Evolutionary conservation across 2,888 invertebrate species (phyloP).

Genomic region (Caenorhabditis imperialis): DNA sequence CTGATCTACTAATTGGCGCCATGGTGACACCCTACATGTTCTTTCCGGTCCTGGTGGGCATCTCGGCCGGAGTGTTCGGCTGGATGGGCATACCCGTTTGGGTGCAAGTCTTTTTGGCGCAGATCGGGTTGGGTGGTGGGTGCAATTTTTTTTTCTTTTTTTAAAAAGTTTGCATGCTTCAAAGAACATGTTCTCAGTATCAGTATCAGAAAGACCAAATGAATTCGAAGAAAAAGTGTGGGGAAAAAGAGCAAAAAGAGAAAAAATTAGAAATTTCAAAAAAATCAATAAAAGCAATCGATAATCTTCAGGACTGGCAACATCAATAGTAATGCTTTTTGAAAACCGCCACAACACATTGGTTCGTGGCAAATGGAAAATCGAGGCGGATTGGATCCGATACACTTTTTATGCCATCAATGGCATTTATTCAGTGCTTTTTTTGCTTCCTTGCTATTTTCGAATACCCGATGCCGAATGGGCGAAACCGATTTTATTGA

Average conservation of each 20-base stretch:
- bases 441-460: constrained; percentile 42
- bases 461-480: constrained; percentile 36
- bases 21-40: constrained; percentile 48
- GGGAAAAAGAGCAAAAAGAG: background rate
- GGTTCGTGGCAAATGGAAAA: constrained; percentile 48
- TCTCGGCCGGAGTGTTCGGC: constrained; percentile 37
- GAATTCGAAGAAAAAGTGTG: too few relatives aligned
- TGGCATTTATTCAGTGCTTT: constrained; percentile 35
- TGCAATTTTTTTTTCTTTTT: too few relatives aligned
- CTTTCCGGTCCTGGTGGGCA: constrained; percentile 48
- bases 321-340: constrained; percentile 47
- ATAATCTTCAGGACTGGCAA: constrained; percentile 33
- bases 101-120: constrained; percentile 48
- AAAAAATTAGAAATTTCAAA: background rate
- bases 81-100: constrained; percentile 31
- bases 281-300: background rate
- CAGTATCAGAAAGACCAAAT: too few relatives aligned
- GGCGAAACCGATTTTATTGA: constrained; percentile 38
- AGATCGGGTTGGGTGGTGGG: constrained; percentile 47
- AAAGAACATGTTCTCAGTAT: too few relatives aligned
- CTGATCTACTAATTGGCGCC: constrained; percentile 39
- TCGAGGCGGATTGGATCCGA: constrained; percentile 41
- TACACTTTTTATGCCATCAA: constrained; percentile 39
- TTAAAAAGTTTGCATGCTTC: too few relatives aligned
- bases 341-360: constrained; percentile 48